Evolutionary conservation across 2,113 vertebrate genomes (phyloP).

Genomic region (Etia nguti): DNA sequence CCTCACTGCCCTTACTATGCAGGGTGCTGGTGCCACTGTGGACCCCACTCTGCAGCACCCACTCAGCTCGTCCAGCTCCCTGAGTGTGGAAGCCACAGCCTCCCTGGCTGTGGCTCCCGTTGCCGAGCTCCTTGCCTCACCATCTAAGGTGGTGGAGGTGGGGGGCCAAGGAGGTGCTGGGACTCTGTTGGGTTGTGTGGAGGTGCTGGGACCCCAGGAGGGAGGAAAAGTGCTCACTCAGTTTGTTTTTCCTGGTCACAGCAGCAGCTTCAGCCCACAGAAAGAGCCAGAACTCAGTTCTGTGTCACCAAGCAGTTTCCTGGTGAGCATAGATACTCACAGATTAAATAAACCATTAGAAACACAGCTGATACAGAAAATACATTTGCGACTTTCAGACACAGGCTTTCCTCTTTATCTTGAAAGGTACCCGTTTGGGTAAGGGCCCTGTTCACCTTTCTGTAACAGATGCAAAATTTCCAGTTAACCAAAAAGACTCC

Average conservation of each 20-base stretch:
- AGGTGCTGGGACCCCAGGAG: conserved; percentile 74
- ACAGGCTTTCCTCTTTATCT: background rate
- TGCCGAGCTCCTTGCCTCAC: conserved; percentile 72
- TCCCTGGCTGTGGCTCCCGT: conserved; percentile 62
- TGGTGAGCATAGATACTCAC: conserved; percentile 73
- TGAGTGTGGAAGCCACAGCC: conserved; percentile 68
- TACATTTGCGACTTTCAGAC: background rate
- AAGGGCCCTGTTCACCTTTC: background rate
- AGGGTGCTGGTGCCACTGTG: conserved; percentile 64
- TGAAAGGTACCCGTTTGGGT: background rate
- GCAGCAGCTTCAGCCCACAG: conserved; percentile 75
- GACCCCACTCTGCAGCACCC: conserved; percentile 74
- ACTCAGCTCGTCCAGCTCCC: conserved; percentile 73
- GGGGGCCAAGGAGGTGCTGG: conserved; percentile 56
- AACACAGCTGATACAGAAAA: background rate
- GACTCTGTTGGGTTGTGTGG: conserved; percentile 72
- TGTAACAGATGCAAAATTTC: background rate
- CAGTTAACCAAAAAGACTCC: background rate
- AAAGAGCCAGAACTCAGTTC: conserved; percentile 78
- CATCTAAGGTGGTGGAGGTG: conserved; percentile 75
- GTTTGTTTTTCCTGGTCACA: conserved; percentile 79
- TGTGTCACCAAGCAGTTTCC: conserved; percentile 77
- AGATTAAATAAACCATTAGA: background rate
- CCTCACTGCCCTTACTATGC: conserved; percentile 77
- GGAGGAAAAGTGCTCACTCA: conserved; percentile 77